phyloP scores from a whole-genome alignment of 1,140 invertebrate genomes.

The Magallana angulata region DNA sequence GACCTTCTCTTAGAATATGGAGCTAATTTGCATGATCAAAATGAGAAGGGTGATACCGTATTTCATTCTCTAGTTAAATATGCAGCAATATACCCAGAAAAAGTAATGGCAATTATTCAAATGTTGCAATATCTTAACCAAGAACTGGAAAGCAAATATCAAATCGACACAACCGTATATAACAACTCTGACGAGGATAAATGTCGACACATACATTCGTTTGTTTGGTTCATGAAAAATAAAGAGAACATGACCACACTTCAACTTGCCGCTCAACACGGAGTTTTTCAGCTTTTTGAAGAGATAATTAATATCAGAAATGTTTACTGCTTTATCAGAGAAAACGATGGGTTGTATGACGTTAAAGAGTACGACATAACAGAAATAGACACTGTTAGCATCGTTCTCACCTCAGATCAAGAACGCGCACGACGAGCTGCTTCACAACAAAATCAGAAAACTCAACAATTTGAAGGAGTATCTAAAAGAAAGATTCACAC shows the following conservation, averaged over 20 bases:
- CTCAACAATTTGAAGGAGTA: constrained; percentile 38
- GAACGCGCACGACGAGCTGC: neutral
- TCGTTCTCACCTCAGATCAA: neutral
- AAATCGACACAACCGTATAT: neutral
- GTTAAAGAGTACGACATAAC: constrained; percentile 61
- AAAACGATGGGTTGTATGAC: constrained; percentile 64
- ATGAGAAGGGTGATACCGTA: constrained; percentile 63
- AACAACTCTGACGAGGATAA: neutral
- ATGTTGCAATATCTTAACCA: constrained; percentile 59
- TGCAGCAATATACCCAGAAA: constrained; percentile 21
- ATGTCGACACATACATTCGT: neutral
- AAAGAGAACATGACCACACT: constrained; percentile 58
- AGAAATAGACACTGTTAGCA: neutral
- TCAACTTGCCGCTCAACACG: constrained; percentile 63
- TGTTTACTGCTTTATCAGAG: constrained; percentile 60
- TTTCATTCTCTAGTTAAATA: constrained; percentile 67
- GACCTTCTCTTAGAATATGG: constrained; percentile 58
- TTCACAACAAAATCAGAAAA: neutral
- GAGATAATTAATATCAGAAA: constrained; percentile 63
- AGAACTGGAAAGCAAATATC: neutral
- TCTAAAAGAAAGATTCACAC: constrained; percentile 12
- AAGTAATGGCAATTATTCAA: no score
- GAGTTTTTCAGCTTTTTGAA: constrained; percentile 60
- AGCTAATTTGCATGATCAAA: constrained; percentile 52
- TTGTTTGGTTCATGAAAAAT: constrained; percentile 67